phyloP scores from a whole-genome alignment of 2,888 invertebrate species.

The Camponotus fellah region DNA sequence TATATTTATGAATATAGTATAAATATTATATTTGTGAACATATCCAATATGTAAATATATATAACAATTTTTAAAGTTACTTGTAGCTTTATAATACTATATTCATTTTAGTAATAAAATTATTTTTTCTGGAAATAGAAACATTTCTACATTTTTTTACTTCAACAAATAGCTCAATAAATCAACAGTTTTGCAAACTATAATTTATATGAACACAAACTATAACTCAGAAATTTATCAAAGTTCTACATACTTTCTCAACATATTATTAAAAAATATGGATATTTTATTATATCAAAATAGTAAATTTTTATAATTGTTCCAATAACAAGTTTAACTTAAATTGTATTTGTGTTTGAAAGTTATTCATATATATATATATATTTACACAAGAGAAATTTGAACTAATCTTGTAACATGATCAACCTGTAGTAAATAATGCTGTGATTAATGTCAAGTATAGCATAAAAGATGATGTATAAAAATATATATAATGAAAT shows the following conservation, averaged over 20 bases:
- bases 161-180: neutral
- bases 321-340: neutral
- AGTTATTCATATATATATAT: constrained; percentile 22
- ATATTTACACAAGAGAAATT: constrained; percentile 5
- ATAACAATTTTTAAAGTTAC: neutral
- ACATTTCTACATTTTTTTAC: neutral
- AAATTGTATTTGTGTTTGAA: neutral
- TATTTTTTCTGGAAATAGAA: neutral
- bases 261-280: neutral
- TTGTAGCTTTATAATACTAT: neutral
- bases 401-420: neutral
- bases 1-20: neutral
- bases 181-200: neutral
- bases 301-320: constrained; percentile 21
- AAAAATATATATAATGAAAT: constrained; percentile 9
- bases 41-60: neutral
- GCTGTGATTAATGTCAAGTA: constrained; percentile 13
- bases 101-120: neutral
- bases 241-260: neutral
- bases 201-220: neutral
- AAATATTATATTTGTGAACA: too few species aligned
- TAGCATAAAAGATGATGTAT: neutral
- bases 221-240: neutral
- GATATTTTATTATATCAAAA: constrained; percentile 29
- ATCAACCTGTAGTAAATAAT: neutral